Evolutionary conservation across 2,113 vertebrate species (phyloP).

Genomic region (Trichechus manatus): DNA sequence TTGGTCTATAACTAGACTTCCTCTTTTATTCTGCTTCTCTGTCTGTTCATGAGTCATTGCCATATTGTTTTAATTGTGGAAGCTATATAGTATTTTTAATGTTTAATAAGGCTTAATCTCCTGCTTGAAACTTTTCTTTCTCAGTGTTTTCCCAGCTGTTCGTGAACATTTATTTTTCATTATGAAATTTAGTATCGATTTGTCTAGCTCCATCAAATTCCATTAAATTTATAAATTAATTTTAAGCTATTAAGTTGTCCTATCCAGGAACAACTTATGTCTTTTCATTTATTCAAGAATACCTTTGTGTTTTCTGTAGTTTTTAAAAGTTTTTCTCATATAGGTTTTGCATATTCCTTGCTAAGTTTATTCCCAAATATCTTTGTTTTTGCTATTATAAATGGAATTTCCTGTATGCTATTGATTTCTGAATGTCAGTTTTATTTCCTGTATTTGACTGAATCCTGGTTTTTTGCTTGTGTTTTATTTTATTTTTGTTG

Average conservation of each 20-base stretch:
- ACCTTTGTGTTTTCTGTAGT: neutral
- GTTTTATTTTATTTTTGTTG: too few species aligned
- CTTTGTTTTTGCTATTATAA: neutral
- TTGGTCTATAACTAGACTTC: neutral
- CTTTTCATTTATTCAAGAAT: neutral
- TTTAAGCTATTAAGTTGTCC: neutral
- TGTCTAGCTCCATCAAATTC: neutral
- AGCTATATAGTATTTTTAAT: neutral
- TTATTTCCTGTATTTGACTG: neutral
- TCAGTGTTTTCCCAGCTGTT: neutral
- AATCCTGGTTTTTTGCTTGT: constrained; percentile 4
- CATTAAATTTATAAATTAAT: neutral
- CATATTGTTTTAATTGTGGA: neutral
- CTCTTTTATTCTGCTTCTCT: neutral
- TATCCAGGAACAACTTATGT: neutral
- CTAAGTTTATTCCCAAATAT: constrained; percentile 1
- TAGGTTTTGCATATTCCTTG: neutral
- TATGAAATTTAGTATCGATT: neutral
- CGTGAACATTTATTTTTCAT: constrained; percentile 1
- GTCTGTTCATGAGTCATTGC: neutral
- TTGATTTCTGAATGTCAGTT: neutral
- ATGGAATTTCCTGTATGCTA: neutral
- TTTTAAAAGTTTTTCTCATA: neutral
- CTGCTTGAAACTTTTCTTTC: neutral
- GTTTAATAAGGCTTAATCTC: neutral